Conservation (phyloP, 2,797 vertebrate species). For the Molothrus aeneus region DNA sequence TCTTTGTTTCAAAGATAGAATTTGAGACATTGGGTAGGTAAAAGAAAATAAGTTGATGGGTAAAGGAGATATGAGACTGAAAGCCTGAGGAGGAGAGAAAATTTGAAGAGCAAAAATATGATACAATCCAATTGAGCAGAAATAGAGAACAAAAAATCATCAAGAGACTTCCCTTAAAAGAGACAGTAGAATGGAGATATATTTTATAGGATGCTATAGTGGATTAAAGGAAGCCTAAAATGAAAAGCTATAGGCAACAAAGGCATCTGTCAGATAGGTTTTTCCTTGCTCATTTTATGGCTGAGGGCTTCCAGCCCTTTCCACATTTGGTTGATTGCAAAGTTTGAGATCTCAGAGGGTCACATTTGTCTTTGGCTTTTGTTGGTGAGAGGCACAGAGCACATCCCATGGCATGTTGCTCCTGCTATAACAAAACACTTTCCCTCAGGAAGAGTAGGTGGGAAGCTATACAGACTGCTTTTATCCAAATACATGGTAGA, state of each 20-base stretch:
- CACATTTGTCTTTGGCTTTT: background rate
- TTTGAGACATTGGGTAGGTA: background rate
- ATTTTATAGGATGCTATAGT: background rate
- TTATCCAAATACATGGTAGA: background rate
- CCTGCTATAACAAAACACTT: background rate
- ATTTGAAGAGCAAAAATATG: background rate
- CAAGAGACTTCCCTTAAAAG: conserved; percentile 14
- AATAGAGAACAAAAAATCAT: conserved; percentile 38
- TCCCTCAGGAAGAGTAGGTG: background rate
- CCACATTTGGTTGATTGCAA: background rate
- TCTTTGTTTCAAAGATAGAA: background rate
- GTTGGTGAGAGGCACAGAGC: background rate
- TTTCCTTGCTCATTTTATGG: background rate
- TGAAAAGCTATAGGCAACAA: conserved; percentile 11
- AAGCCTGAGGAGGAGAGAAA: conserved; percentile 1
- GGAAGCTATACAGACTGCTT: background rate
- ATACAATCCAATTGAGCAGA: background rate
- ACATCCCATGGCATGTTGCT: background rate
- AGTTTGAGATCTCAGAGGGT: background rate
- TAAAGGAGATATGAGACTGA: background rate
- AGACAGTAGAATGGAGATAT: background rate
- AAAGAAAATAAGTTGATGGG: background rate
- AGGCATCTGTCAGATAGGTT: background rate
- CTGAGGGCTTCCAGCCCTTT: background rate
- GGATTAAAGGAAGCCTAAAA: conserved; percentile 31